Base-by-base conservation (phyloP, 2,113 vertebrate genomes). In the Zosterops lateralis region DNA sequence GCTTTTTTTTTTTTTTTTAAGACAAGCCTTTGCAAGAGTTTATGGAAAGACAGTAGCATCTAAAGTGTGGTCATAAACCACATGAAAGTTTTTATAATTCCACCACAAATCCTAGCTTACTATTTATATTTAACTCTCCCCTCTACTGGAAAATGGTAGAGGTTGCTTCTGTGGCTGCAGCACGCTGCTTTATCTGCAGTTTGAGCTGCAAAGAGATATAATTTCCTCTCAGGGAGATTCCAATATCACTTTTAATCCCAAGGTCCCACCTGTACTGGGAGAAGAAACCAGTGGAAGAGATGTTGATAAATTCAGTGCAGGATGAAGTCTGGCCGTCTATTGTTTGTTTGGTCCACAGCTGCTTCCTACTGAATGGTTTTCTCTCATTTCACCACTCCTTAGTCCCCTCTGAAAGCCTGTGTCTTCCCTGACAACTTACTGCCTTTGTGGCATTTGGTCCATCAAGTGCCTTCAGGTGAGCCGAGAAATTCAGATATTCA, bases 401-500 rank as follows among this genome's bases (percentile, higher is more conserved):
- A 1, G 0, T 40, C 51, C 42, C 38, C 9, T 88, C 65, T 9
- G 6, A 62, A 47, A 29, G 28, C 25, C 17, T 31, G 19, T 77
- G 54, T 42, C 57, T 28, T 75, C 38, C 31, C 82, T 60, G 48
- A 51, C 47, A 77, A 87, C 20, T 93, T 85, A 62, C 71, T 25
- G 3, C 32, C 75, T 92, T 62, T 4, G 10, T 70, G 86, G 68
- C 60, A 72, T n/a, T 76, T 1, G 10, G 71, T 92, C 85, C 8
- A 5, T 64, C 0, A 14, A 96, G 56, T 73, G n/a, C 45, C 75
- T 96, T 90, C 91, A 90, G 74, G 87, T 92, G 71, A 97, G 45
- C 64, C 5, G 44, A 97, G 88, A 71, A 60, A 36, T 96, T 96
- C 65, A 50, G 84, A 71, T 95, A 89, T 87, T 95, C 72, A 78